Percentiles rank a stretch among this genome's conserved stretches.
These are phyloP conservation scores for Scomberomorus guttatus DNA, from an alignment of 2,797 vertebrate species.

Conservation along the genomic window DNA sequence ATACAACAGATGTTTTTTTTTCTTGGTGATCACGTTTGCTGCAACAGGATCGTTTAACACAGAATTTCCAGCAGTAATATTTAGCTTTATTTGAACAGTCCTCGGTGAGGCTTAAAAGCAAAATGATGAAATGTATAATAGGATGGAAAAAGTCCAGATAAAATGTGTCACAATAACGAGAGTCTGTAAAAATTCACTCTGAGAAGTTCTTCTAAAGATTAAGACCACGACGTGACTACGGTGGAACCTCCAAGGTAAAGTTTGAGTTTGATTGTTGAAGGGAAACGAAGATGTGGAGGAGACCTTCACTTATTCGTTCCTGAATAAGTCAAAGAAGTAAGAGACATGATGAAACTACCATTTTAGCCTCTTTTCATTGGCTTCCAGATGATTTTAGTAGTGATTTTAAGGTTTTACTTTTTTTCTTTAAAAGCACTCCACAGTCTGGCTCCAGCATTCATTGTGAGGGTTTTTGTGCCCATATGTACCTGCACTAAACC, in stretches of 20 bases:
- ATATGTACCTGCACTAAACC: background rate
- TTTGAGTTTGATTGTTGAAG: background rate
- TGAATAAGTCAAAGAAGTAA: background rate
- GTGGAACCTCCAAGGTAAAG: background rate
- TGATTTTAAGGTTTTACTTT: background rate
- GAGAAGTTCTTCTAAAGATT: background rate
- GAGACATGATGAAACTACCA: background rate
- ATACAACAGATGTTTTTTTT: no score
- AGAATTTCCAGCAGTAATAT: background rate
- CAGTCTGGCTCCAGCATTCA: background rate
- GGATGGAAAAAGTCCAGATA: fast-evolving
- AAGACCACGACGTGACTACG: background rate
- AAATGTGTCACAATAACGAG: background rate
- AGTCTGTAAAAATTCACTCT: background rate
- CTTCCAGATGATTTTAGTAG: background rate
- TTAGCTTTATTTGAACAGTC: background rate
- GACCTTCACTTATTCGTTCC: background rate
- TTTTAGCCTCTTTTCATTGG: background rate
- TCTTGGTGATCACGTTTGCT: no score
- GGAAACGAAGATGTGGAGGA: background rate
- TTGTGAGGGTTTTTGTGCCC: background rate
- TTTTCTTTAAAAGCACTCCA: background rate
- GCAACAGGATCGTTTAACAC: background rate
- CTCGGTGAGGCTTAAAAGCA: background rate
- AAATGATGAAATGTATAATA: background rate